Conservation (phyloP, 2,888 invertebrate species). For the Ophion ellenae region DNA sequence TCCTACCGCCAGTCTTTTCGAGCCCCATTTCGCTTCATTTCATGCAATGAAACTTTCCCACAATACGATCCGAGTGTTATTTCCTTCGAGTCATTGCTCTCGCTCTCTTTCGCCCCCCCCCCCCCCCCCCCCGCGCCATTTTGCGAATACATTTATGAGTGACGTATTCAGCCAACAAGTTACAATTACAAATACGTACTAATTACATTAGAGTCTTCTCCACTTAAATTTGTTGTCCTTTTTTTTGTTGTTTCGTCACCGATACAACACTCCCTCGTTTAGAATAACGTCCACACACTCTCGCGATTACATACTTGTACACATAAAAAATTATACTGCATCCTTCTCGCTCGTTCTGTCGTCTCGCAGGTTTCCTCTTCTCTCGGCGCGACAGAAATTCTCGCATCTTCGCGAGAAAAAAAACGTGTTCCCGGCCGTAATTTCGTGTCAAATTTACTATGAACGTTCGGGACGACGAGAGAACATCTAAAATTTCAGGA, state of each 20-base stretch:
- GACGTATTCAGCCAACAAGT: slow-evolving; percentile 42
- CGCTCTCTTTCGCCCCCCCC: slow-evolving; percentile 7
- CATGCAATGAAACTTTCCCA: slow-evolving; percentile 33
- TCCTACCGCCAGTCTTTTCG: not conserved
- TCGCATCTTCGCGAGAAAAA: slow-evolving; percentile 24
- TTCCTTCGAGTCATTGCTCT: slow-evolving; percentile 4
- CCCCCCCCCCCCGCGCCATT: not conserved
- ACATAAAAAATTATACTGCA: slow-evolving; percentile 75
- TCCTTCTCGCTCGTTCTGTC: slow-evolving; percentile 49
- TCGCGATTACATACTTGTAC: slow-evolving; percentile 70
- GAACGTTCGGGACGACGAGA: slow-evolving; percentile 43
- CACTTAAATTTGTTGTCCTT: slow-evolving; percentile 66
- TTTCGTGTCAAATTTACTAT: slow-evolving; percentile 51
- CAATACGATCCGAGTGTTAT: slow-evolving; percentile 16
- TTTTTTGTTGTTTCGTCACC: slow-evolving; percentile 10
- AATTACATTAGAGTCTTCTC: slow-evolving; percentile 69
- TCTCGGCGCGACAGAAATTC: not conserved
- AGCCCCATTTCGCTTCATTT: slow-evolving; percentile 47
- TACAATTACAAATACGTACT: slow-evolving; percentile 68
- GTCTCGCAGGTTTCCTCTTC: slow-evolving; percentile 46
- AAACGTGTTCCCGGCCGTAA: slow-evolving; percentile 11
- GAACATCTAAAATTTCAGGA: slow-evolving; percentile 31
- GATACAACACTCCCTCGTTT: slow-evolving; percentile 70
- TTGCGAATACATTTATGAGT: slow-evolving; percentile 22
- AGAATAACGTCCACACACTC: slow-evolving; percentile 72